Evolutionary conservation across 1,140 invertebrate species (phyloP), one percentile per base, ranked within the genome.

Genomic region (Pseudomyrmex dendroicus): DNA sequence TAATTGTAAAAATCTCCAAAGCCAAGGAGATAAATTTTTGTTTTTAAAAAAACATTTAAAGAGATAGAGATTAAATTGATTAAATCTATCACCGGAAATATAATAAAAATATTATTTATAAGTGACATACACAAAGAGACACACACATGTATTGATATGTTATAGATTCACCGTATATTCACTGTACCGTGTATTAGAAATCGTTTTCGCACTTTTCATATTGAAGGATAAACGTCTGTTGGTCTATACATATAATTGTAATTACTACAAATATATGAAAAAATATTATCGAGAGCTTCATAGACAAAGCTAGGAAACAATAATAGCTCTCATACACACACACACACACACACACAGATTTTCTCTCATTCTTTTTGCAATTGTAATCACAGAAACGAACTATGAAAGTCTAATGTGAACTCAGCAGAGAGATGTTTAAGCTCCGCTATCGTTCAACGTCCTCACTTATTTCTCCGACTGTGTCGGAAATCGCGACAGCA

Each of bases 271-370:
- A 74, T 50, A 74, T 22, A 17, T 70, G 46, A 48, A 20, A n/a
- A 62, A 62, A 62, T 74, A 62, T 52, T 74, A 62, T 25, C 15
- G 72, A 62, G 72, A 74, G 72, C 44, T 74, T 74, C 44, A 48
- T 74, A 64, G 61, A 10, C 48, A 76, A 73, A 76, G 61, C 61
- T 76, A 76, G 48, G 61, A 15, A 64, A 64, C 61, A 52, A 54
- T 63, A 35, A 44, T 35, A 22, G 12, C 22, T 76, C 25, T 54
- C 25, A 54, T 48, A 35, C 46, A n/a, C n/a, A 35, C 48, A 54
- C 61, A 15, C n/a, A 15, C n/a, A 35, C 46, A 15, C 61, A 35
- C 25, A 15, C 25, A 15, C 22, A 7, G 12, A 35, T 15, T 44
- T 5, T 63, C 5, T 52, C n/a, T 76, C 22, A n/a, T 52, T 52